Conservation (phyloP, 1,140 invertebrate species). For the Drosophila bipectinata region DNA sequence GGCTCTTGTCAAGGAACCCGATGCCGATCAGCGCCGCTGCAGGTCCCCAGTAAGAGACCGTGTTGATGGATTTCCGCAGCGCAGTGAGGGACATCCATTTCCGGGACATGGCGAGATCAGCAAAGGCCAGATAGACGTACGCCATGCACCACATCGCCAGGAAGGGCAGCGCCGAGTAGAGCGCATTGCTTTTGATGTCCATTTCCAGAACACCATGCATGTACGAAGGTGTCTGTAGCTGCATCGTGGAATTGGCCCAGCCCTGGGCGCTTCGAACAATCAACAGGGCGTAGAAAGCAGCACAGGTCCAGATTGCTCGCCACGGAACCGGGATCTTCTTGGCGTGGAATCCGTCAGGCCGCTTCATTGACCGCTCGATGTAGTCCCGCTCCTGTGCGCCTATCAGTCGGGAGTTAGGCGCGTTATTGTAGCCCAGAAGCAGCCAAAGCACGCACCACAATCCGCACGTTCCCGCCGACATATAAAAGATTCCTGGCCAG, state of each 20-base stretch:
- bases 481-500: slow-evolving; percentile 92
- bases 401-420: slow-evolving; percentile 86
- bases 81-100: slow-evolving; percentile 62
- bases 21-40: slow-evolving; percentile 87
- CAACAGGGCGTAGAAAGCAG: slow-evolving; percentile 93
- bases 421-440: slow-evolving; percentile 87
- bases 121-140: slow-evolving; percentile 85
- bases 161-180: slow-evolving; percentile 92
- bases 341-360: slow-evolving; percentile 67
- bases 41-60: slow-evolving; percentile 86
- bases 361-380: slow-evolving; percentile 85
- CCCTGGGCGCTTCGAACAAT: slow-evolving; percentile 94
- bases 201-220: slow-evolving; percentile 89
- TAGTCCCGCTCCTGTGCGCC: slow-evolving; percentile 86
- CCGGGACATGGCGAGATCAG: slow-evolving; percentile 54
- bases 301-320: slow-evolving; percentile 89
- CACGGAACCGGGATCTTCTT: slow-evolving; percentile 87
- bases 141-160: slow-evolving; percentile 88
- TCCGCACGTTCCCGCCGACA: slow-evolving; percentile 88
- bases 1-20: slow-evolving; percentile 84
- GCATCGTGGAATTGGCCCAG: slow-evolving; percentile 96
- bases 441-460: slow-evolving; percentile 87
- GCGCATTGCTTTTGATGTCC: slow-evolving; percentile 90
- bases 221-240: slow-evolving; percentile 92
- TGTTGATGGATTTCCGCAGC: slow-evolving; percentile 88